Conservation (phyloP, 1,140 invertebrate species). For the Geopemphigus sp. region DNA sequence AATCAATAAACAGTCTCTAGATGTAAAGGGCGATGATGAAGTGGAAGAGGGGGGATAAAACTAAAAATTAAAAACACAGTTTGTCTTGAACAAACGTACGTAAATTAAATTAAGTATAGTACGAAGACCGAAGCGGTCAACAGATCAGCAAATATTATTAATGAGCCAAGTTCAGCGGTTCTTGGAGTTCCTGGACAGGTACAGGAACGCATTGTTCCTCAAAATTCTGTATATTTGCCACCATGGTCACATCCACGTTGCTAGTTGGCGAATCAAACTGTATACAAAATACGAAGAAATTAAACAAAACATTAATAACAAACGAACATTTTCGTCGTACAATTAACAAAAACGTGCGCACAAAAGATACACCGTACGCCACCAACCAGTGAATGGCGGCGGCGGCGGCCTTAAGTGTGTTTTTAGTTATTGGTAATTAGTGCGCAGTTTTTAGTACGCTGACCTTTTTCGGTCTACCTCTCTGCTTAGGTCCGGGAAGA, state of each 20-base stretch:
- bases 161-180: conserved; percentile 41
- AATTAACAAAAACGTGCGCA: conserved; percentile 24
- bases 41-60: too few species aligned
- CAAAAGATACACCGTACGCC: neutral
- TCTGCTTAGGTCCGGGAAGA: conserved; percentile 43
- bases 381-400: too few species aligned
- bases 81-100: neutral
- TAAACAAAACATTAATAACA: neutral
- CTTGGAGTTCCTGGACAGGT: conserved; percentile 32
- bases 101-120: neutral
- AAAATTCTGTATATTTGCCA: conserved; percentile 34
- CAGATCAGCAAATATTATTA: conserved; percentile 23
- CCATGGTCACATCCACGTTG: conserved; percentile 38
- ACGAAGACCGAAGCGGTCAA: neutral
- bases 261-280: conserved; percentile 20
- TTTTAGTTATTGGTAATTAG: too few species aligned
- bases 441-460: conserved; percentile 41
- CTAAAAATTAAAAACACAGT: neutral
- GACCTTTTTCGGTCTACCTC: conserved; percentile 53
- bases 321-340: conserved; percentile 2
- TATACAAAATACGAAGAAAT: neutral
- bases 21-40: too few species aligned
- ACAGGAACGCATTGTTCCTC: conserved; percentile 26
- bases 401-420: neutral
- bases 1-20: neutral